Conservation (phyloP, 2,113 vertebrate genomes). For the Caloenas nicobarica region DNA sequence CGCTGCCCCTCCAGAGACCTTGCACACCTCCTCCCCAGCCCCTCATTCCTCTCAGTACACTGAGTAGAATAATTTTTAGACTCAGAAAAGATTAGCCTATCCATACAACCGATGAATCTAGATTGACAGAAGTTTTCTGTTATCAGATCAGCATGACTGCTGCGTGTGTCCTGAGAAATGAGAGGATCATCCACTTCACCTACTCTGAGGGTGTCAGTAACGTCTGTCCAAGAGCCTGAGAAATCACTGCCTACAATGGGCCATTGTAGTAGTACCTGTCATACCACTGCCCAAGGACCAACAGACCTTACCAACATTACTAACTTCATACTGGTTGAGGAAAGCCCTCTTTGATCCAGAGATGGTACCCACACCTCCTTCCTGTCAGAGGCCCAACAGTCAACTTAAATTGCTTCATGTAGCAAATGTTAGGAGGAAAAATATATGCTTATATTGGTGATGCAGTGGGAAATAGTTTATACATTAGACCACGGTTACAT, state of each 20-base stretch:
- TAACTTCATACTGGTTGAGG: background rate
- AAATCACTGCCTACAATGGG: background rate
- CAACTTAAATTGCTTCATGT: background rate
- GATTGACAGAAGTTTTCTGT: background rate
- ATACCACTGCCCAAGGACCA: background rate
- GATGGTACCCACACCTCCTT: background rate
- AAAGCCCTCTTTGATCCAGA: background rate
- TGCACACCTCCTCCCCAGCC: background rate
- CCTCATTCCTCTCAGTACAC: background rate
- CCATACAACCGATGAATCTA: background rate
- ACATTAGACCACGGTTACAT: background rate
- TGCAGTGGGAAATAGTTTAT: background rate
- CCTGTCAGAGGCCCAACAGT: background rate
- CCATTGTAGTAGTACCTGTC: background rate
- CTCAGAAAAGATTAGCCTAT: background rate
- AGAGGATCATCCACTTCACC: background rate
- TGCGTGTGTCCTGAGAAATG: background rate
- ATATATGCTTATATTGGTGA: background rate
- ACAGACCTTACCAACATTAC: background rate
- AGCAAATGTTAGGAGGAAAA: background rate
- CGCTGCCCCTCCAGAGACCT: background rate
- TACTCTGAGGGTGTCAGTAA: background rate
- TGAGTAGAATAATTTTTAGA: background rate
- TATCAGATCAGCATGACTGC: background rate
- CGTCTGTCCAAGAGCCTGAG: background rate